Percentiles rank a stretch among this genome's conserved stretches.
Conservation (phyloP, 2,113 vertebrate species). For the Capreolus pygargus region DNA sequence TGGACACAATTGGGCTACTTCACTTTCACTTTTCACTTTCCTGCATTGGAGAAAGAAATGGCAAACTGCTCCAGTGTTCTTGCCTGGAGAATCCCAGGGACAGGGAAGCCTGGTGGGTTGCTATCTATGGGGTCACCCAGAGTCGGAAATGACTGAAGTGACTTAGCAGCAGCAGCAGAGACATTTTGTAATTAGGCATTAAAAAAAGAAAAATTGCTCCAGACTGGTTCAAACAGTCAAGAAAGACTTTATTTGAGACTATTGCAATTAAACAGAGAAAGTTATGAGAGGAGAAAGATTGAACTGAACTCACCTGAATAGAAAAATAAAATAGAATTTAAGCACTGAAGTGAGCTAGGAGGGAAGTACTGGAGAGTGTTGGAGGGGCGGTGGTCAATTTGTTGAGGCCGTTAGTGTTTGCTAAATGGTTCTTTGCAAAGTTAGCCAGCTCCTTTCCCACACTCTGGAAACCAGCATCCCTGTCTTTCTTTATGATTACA, state of each 20-base stretch:
- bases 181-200: background rate
- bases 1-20: background rate
- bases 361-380: background rate
- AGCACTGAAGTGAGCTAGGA: background rate
- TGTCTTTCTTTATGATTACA: background rate
- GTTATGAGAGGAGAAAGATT: background rate
- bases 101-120: background rate
- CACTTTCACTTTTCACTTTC: background rate
- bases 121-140: accelerated
- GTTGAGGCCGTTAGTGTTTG: background rate
- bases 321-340: background rate
- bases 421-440: background rate
- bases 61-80: background rate
- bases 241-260: background rate
- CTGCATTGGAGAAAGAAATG: background rate
- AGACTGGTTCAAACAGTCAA: background rate
- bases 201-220: background rate
- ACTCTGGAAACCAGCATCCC: background rate
- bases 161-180: background rate
- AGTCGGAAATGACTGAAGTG: background rate
- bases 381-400: background rate
- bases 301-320: background rate
- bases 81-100: background rate
- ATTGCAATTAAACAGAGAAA: background rate
- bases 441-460: background rate